Evolutionary conservation across 2,113 vertebrate genomes (phyloP), one percentile per base, ranked within the genome.

Genomic region (Bufo gargarizans): DNA sequence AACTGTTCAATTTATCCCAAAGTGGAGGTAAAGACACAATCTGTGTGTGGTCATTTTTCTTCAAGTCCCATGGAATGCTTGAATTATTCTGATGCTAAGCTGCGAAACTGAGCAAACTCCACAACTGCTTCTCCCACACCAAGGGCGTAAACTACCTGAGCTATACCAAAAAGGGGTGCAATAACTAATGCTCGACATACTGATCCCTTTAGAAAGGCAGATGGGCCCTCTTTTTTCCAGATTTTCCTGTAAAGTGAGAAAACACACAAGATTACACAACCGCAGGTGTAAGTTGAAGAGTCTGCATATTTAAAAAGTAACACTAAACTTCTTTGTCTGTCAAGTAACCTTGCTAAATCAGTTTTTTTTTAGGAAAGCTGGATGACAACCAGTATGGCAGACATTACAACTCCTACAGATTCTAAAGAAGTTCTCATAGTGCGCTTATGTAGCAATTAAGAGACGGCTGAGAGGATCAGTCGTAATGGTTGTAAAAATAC

Each of bases 141-240:
- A 0, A 96, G 91, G 89, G 94, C 94, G 90, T 96, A 96, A 85
- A 96, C 90, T 53, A 96, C 95, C 91, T 96, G 96, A 9, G 93
- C 96, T 77, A 96, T 96, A 45, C 96, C 96, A 85, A 96, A 96
- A 82, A 96, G 94, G 4, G 96, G 96, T 13, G 96, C 96, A 33
- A 96, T 96, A 69, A 96, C 94, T 67, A 96, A 90, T 0, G 95
- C 96, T 86, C 96, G 92, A 89, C 96, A 96, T 59, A 93, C 92
- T 12, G 95, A 94, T 1, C 96, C 96, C 78, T 96, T 96, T 47
- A 96, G 90, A 90, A 96, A 95, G 0, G 96, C 95, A 33, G 90
- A 78, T 0, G 95, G 94, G 20, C 96, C 96, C 85, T 96, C 96
- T 88, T 96, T 96, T 47, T 74, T 90, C 92, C 95, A 74, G 90